Conservation (phyloP, 2,888 invertebrate genomes). For the Scrobipalpa atriplicella region DNA sequence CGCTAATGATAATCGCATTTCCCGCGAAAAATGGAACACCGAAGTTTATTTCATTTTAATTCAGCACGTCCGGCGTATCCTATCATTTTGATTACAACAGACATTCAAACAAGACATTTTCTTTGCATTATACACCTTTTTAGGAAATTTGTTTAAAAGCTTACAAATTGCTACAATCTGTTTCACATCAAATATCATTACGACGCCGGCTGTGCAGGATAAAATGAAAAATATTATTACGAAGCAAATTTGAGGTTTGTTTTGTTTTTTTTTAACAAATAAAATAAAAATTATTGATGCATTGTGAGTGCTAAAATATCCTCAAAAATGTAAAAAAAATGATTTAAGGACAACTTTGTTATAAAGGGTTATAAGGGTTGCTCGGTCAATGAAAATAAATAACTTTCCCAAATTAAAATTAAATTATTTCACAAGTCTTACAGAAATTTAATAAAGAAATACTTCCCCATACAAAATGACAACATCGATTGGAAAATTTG, state of each 20-base stretch:
- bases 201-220: background rate
- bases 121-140: constrained; percentile 11
- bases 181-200: constrained; percentile 31
- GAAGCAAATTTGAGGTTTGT: background rate
- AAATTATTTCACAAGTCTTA: no score
- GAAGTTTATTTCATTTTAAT: background rate
- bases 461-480: no score
- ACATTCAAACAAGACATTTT: constrained; percentile 14
- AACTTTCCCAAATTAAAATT: no score
- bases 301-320: no score
- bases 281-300: no score
- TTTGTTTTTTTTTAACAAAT: background rate
- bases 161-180: constrained; percentile 30
- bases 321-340: no score
- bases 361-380: no score
- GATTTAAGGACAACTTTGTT: no score
- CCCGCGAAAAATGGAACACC: background rate
- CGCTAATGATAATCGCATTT: background rate
- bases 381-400: no score
- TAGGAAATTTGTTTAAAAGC: constrained; percentile 31
- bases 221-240: background rate
- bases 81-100: constrained; percentile 5
- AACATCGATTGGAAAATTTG: no score
- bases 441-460: no score
- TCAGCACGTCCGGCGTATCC: background rate